Evolutionary conservation across 2,888 invertebrate species (phyloP), one percentile per base, ranked within the genome.

Genomic region (Actias luna): DNA sequence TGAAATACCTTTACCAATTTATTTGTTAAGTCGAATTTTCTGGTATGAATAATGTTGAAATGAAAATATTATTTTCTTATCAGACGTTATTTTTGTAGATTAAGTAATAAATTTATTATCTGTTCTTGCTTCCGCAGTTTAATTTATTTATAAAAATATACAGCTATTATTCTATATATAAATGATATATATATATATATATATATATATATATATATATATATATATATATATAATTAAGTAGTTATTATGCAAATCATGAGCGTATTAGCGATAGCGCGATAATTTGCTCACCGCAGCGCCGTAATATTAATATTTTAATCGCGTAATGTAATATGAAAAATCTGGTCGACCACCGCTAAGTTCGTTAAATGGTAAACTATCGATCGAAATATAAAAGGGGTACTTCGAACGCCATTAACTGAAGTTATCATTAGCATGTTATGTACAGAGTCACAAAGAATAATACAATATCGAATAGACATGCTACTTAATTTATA

Each of bases 371-470:
- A 87, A 88, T 86, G 76, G 80, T 83, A 84, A 86, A 88, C 84
- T 92, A 92, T 92, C 85, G 92, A 91, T 91, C 90, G 85, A 88
- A 85, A 84, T 83, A 85, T 81, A 85, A 81, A 86, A 87, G 83
- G 42, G 85, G 83, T 85, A 87, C 82, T 88, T 80, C 76, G 81
- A 84, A 85, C 89, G 88, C 85, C 87, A 84, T 87, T 85, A 82
- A 85, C 80, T 79, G 79, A 84, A 86, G 83, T 87, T 80, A 85
- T 83, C 77, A 77, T 80, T 83, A 85, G 84, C 85, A 85, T 84
- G 27, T 88, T 85, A 88, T 84, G 79, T 85, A 84, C 82, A 83
- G 79, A 84, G 82, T 82, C 81, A 85, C 83, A 83, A 87, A 86
- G 84, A 84, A 83, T 82, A 83, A 84, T 85, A 82, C 85, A 79